These are phyloP conservation scores for Cyclophora albipunctata DNA, from an alignment of 2,888 invertebrate species.

Conservation along the genomic window DNA sequence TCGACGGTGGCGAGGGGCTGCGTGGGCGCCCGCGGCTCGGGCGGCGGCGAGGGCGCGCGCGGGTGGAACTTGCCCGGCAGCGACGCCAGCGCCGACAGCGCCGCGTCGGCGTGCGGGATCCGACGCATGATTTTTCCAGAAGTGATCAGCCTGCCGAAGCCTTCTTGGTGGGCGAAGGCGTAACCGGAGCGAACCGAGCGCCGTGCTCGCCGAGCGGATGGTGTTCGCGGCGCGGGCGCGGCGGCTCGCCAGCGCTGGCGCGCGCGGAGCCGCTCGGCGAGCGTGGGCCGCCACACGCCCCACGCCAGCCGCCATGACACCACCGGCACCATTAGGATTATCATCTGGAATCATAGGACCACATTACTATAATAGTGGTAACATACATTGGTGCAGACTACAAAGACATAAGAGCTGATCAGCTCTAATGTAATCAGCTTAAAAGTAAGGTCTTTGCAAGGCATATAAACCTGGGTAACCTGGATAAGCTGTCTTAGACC, in stretches of 20 bases:
- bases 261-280: slow-evolving; percentile 93
- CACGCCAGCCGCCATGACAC: slow-evolving; percentile 96
- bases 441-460: no score
- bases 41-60: slow-evolving; percentile 81
- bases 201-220: slow-evolving; percentile 90
- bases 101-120: slow-evolving; percentile 86
- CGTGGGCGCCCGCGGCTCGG: slow-evolving; percentile 72
- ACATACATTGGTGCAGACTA: no score
- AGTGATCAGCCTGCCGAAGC: slow-evolving; percentile 84
- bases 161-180: slow-evolving; percentile 95
- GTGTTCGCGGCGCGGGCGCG: slow-evolving; percentile 87
- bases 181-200: slow-evolving; percentile 95
- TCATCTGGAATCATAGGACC: slow-evolving; percentile 48
- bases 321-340: slow-evolving; percentile 93
- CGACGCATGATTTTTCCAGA: slow-evolving; percentile 96
- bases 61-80: slow-evolving; percentile 78
- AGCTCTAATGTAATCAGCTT: no score
- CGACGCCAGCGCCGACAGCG: slow-evolving; percentile 77
- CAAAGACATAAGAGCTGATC: no score
- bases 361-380: no score
- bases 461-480: no score
- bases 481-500: no score
- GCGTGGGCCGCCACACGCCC: slow-evolving; percentile 91
- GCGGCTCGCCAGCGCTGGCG: slow-evolving; percentile 82
- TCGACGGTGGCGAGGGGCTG: slow-evolving; percentile 85